Evolutionary conservation across 2,797 vertebrate species (phyloP), one percentile per base, ranked within the genome.

Genomic region (Chiloscyllium punctatum): DNA sequence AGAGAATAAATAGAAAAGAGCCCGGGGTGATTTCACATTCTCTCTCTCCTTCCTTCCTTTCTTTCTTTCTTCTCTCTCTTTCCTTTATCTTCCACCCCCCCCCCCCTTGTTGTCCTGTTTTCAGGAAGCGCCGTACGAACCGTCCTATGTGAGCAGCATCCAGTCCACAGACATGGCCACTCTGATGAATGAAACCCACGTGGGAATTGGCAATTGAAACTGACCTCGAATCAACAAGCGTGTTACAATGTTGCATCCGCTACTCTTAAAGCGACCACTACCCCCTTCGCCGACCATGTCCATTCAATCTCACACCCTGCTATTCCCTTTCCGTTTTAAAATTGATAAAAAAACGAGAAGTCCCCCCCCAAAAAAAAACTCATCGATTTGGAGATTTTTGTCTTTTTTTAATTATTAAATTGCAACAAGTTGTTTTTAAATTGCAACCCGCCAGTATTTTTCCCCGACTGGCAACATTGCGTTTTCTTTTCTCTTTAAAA

Each of bases 151-250:
- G 74, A 77, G n/a, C 33, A 90, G 15, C 11, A 62, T 4, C n/a
- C 16, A 68, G 66, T 8, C 90, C 25, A 3, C 90, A 42, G 90
- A 21, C 82, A 48, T 84, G 42, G 77, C 48, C 18, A 84, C 18
- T 79, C 37, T 42, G 79, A 84, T 91, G 90, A 92, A 92, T 92
- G 62, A 92, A 92, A 92, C 42, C 62, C 15, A 42, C 66, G 37
- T 62, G 88, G 87, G 33, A 7, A 91, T 25, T 91, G 88, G 66
- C 57, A 68, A 91, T 69, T 92, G 90, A 42, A 69, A 92, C 62
- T 37, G 66, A 92, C 33, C 62, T 27, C 62, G 90, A 69, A 92
- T 92, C 90, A 92, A 92, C 90, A 92, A 92, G 90, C 90, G 90
- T 68, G 62, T 42, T n/a, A 92, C 90, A 69, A 25, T 69, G 62